Conservation (phyloP, 2,113 vertebrate genomes). For the Gracilinanus agilis region DNA sequence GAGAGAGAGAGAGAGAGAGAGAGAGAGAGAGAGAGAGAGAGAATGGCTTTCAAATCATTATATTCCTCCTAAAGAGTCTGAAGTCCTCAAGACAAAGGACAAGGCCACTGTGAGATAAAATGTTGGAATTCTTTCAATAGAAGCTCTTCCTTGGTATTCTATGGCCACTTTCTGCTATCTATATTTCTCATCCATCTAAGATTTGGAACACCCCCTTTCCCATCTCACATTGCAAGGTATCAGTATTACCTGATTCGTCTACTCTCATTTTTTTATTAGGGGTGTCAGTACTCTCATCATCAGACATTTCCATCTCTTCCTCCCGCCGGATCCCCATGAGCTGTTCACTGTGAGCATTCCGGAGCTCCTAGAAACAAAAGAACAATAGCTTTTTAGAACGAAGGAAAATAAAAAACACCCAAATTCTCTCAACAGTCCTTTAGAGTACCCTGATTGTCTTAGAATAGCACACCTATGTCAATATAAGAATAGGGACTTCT, state of each 20-base stretch:
- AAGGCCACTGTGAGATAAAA: constrained; percentile 68
- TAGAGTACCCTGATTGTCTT: not conserved
- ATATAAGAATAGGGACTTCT: not conserved
- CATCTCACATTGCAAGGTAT: not conserved
- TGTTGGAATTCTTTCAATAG: constrained; percentile 71
- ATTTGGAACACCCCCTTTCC: not conserved
- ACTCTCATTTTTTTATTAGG: constrained; percentile 90
- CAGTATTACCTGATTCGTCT: constrained; percentile 91
- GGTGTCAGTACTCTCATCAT: constrained; percentile 92
- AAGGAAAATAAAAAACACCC: fast-evolving
- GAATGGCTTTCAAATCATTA: constrained; percentile 52
- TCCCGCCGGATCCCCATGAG: constrained; percentile 96
- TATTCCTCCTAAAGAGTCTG: constrained; percentile 64
- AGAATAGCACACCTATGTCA: not conserved
- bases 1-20: not conserved
- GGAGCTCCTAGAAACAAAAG: constrained; percentile 91
- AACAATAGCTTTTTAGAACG: not conserved
- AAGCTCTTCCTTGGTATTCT: constrained; percentile 54
- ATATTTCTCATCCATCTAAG: not conserved
- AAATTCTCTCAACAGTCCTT: not conserved
- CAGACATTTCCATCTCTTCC: constrained; percentile 99
- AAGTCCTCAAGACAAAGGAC: constrained; percentile 71
- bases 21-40: not conserved
- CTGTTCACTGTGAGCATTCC: constrained; percentile 96
- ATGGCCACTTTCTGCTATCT: constrained; percentile 25